Base-by-base conservation (phyloP, 2,888 invertebrate genomes). In the Mythimna impura region DNA sequence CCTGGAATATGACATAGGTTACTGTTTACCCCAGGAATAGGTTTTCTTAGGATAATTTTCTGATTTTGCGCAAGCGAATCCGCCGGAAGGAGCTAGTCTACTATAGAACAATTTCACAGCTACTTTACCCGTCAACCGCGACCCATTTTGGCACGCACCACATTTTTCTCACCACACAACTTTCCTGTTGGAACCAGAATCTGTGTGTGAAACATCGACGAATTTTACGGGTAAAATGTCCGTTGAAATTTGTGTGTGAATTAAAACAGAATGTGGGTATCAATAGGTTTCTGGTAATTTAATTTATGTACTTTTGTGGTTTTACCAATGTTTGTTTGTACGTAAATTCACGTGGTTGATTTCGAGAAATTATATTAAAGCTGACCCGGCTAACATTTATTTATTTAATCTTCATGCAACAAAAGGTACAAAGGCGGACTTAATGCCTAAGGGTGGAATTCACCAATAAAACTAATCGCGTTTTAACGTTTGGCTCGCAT, bases 91-190 rank as follows among this genome's bases (percentile, higher is more conserved):
- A 20, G 7, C 17, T 47, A 47, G 47, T 47, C 17, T 52, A 9
- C 17, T 25, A 63, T 17, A 50, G 43, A 82, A 64, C 12, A 66
- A 72, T 67, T 71, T 82, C 73, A 79, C 72, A 80, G 69, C 69
- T 80, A 80, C 83, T 75, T 83, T 58, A 82, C 61, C 80, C 73
- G 22, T 67, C 80, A 65, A 83, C 66, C 83, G 66, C 80, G 65
- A 66, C 67, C 76, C 57, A 67, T 83, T 74, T 80, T 70, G 81
- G 70, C 85, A 75, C 71, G 70, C 71, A 72, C 82, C 73, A 71
- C 43, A 67, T 74, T 66, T 82, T 78, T 85, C 79, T 68, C 85
- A 85, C 82, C 79, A 63, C 80, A 22, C 10, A 68, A 66, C 62
- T 82, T 84, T 75, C 83, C 82, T 34, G 30, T 82, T 79, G 61